Evolutionary conservation across 2,888 invertebrate genomes (phyloP).

Genomic region (Drosophila bunnanda): DNA sequence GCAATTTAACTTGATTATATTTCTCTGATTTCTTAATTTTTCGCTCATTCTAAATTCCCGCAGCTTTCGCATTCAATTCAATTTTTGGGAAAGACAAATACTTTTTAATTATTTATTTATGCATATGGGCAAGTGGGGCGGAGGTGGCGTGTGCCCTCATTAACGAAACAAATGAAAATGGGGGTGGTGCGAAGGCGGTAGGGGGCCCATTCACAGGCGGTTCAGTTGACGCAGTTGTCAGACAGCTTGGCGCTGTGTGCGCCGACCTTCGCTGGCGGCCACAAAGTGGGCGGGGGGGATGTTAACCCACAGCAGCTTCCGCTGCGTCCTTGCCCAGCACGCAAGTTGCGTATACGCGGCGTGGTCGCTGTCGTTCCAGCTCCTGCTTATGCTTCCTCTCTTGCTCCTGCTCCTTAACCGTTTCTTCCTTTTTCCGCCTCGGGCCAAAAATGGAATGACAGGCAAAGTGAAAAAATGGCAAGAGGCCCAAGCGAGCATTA

Average conservation of each 20-base stretch:
- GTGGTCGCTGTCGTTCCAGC: constrained; percentile 21
- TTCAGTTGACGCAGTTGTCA: constrained; percentile 43
- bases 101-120: constrained; percentile 50
- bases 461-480: constrained; percentile 47
- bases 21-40: neutral
- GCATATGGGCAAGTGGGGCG: constrained; percentile 16
- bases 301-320: constrained; percentile 19
- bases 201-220: constrained; percentile 17
- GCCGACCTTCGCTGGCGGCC: constrained; percentile 41
- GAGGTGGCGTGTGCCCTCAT: constrained; percentile 18
- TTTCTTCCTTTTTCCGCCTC: constrained; percentile 21
- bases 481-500: constrained; percentile 56
- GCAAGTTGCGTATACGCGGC: constrained; percentile 45
- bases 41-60: neutral
- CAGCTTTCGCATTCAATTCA: constrained; percentile 36
- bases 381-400: neutral
- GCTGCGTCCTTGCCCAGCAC: constrained; percentile 9
- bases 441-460: constrained; percentile 38
- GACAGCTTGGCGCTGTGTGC: constrained; percentile 44
- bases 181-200: neutral
- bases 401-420: constrained; percentile 17
- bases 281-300: constrained; percentile 16
- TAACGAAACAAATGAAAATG: constrained; percentile 37
- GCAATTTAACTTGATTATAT: neutral
- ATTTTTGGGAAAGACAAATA: constrained; percentile 48